Conservation (phyloP, 2,797 vertebrate genomes). For the Podarcis lilfordi region DNA sequence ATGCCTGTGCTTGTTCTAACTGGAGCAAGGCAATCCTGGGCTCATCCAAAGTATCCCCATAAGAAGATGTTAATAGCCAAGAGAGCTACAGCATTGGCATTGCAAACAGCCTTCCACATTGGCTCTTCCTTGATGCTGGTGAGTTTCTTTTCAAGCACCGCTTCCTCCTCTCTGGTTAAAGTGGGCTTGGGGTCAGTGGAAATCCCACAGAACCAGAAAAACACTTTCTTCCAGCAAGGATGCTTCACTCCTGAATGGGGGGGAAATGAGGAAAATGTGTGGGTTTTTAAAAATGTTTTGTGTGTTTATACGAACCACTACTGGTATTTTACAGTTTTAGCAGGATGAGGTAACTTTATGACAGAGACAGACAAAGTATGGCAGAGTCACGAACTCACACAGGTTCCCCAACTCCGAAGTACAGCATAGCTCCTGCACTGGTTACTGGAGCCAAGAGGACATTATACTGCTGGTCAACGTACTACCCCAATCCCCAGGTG, state of each 20-base stretch:
- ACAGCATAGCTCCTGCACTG: background rate
- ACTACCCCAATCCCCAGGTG: background rate
- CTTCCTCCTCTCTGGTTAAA: conserved; percentile 75
- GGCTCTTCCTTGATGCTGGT: conserved; percentile 85
- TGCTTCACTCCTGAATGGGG: background rate
- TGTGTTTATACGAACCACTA: background rate
- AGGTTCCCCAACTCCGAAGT: background rate
- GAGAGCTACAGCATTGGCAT: conserved; percentile 86
- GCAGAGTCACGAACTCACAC: background rate
- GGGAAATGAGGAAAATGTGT: background rate
- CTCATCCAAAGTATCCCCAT: conserved; percentile 90
- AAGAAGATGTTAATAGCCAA: conserved; percentile 87
- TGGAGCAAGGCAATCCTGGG: background rate
- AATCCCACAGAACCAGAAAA: conserved; percentile 87
- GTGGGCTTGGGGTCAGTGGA: conserved; percentile 38
- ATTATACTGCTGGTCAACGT: background rate
- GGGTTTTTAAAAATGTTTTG: background rate
- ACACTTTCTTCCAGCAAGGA: conserved; percentile 76
- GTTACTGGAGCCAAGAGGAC: background rate
- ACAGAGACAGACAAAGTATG: background rate
- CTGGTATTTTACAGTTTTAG: background rate
- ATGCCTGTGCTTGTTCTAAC: background rate
- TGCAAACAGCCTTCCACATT: conserved; percentile 86
- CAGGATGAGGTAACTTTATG: background rate
- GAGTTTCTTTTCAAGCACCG: conserved; percentile 75